Conservation (phyloP, 1,140 invertebrate species). For the Camponotus floridanus region DNA sequence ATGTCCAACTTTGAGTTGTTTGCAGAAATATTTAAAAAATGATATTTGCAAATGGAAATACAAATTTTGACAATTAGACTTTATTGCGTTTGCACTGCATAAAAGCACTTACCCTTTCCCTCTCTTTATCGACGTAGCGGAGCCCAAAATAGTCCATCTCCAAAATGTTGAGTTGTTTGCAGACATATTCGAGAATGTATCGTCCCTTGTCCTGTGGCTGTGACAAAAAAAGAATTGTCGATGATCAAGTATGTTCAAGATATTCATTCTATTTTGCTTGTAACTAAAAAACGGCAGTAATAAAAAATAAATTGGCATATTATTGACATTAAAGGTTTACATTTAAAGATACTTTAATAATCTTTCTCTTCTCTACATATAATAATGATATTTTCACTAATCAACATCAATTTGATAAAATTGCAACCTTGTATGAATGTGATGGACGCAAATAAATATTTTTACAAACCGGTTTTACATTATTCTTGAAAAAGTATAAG, state of each 20-base stretch:
- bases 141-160: conserved; percentile 99
- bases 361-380: neutral
- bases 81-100: neutral
- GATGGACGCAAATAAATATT: neutral
- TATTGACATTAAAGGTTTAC: neutral
- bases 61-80: neutral
- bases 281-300: neutral
- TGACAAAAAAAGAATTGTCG: conserved; percentile 75
- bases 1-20: neutral
- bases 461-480: neutral
- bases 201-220: conserved; percentile 97
- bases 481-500: neutral
- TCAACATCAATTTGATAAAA: conserved; percentile 9
- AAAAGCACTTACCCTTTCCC: conserved; percentile 93
- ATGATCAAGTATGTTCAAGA: neutral
- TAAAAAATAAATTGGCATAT: neutral
- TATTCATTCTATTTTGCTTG: neutral
- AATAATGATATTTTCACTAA: conserved; percentile 13
- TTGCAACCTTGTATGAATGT: neutral
- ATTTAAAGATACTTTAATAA: neutral
- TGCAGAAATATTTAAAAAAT: neutral
- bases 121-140: conserved; percentile 96
- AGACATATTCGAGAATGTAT: conserved; percentile 97
- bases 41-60: neutral
- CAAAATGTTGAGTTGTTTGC: conserved; percentile 96